Evolutionary conservation across 2,113 vertebrate genomes (phyloP).

Genomic region (Hoplias malabaricus): DNA sequence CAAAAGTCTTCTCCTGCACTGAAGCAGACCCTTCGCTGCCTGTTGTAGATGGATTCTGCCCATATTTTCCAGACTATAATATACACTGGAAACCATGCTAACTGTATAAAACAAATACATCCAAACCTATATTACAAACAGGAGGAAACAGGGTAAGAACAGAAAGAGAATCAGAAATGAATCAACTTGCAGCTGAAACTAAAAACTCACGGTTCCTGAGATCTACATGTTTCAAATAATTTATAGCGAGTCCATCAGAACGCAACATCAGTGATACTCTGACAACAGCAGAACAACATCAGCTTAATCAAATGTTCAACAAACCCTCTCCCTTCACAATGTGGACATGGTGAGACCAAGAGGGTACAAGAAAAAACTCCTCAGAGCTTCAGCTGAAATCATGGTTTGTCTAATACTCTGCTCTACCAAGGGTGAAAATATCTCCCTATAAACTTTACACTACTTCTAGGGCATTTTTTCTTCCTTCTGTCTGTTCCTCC

Average conservation of each 20-base stretch:
- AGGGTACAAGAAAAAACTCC: constrained; percentile 12
- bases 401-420: constrained; percentile 9
- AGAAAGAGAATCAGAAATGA: neutral
- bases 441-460: constrained; percentile 22
- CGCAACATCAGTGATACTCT: neutral
- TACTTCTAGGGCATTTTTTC: constrained; percentile 12
- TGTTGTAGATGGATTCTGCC: too few relatives aligned
- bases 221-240: neutral
- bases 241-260: neutral
- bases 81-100: too few relatives aligned
- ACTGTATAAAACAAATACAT: too few relatives aligned
- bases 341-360: neutral
- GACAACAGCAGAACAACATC: neutral
- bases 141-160: neutral
- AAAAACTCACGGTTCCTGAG: neutral
- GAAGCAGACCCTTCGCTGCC: too few relatives aligned
- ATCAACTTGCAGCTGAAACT: neutral
- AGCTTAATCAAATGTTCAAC: neutral
- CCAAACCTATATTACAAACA: too few relatives aligned
- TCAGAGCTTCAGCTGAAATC: constrained; percentile 21
- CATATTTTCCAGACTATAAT: too few relatives aligned
- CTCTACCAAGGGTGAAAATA: constrained; percentile 17
- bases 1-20: too few relatives aligned
- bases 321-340: neutral
- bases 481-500: neutral